Evolutionary conservation across 2,888 invertebrate species (phyloP).

Genomic region (Dynastes hyllus): DNA sequence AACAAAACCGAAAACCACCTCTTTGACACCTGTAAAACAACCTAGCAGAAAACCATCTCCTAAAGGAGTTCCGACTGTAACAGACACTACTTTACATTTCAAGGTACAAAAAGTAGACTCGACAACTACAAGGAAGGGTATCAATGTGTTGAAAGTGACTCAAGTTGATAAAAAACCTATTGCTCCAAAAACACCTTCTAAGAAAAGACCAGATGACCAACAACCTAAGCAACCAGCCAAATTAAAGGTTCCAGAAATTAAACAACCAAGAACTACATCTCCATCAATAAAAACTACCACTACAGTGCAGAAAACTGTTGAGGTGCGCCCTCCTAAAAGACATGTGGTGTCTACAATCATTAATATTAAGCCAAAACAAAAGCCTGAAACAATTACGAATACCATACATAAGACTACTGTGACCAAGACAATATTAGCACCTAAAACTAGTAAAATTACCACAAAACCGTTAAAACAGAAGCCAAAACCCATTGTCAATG

Average conservation of each 20-base stretch:
- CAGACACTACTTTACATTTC: neutral
- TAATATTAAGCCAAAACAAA: slow-evolving; percentile 60
- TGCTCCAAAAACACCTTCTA: slow-evolving; percentile 45
- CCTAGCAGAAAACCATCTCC: slow-evolving; percentile 18
- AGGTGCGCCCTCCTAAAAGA: slow-evolving; percentile 62
- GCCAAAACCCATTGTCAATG: slow-evolving; percentile 59
- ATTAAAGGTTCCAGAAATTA: slow-evolving; percentile 55
- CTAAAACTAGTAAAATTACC: slow-evolving; percentile 54
- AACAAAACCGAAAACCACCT: slow-evolving; percentile 44
- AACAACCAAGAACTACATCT: slow-evolving; percentile 47
- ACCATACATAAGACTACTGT: slow-evolving; percentile 48
- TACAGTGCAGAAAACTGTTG: slow-evolving; percentile 51
- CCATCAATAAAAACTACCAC: neutral
- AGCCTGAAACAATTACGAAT: slow-evolving; percentile 53
- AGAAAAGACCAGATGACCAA: slow-evolving; percentile 55
- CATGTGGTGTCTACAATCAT: slow-evolving; percentile 64
- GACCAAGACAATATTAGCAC: slow-evolving; percentile 50
- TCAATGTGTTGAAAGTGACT: slow-evolving; percentile 46
- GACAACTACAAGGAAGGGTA: slow-evolving; percentile 60
- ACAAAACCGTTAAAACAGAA: slow-evolving; percentile 52
- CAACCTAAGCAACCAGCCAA: slow-evolving; percentile 54
- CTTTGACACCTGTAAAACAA: slow-evolving; percentile 36
- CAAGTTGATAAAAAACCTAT: slow-evolving; percentile 49
- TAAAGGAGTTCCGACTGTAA: neutral
- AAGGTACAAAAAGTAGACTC: slow-evolving; percentile 59